A percentile compares a stretch with the other conserved stretches of the same genome.
phyloP scores from a whole-genome alignment of 2,888 invertebrate species.

The Dichetophora obliterata region DNA sequence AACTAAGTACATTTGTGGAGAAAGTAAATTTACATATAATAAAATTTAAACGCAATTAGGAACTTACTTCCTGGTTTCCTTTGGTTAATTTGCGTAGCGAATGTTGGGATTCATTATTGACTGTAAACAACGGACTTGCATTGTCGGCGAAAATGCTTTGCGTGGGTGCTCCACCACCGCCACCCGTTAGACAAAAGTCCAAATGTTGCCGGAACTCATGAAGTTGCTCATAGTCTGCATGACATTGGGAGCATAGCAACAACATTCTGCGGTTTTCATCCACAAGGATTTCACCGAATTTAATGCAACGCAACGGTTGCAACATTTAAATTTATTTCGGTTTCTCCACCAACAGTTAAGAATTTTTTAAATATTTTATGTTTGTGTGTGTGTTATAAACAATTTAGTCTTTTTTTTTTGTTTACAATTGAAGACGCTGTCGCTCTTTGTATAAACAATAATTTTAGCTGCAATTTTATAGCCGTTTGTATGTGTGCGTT shows the following conservation, averaged over 20 bases:
- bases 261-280: constrained; percentile 57
- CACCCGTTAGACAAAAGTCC: constrained; percentile 46
- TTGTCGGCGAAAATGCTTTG: constrained; percentile 18
- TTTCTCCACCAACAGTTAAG: background rate
- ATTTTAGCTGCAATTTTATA: background rate
- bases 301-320: constrained; percentile 51
- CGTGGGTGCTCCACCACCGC: background rate
- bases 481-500: background rate
- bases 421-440: background rate
- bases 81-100: constrained; percentile 35
- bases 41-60: background rate
- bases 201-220: constrained; percentile 56
- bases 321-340: constrained; percentile 41
- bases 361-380: background rate
- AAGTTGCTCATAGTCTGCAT: constrained; percentile 52
- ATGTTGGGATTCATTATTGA: constrained; percentile 33
- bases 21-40: background rate
- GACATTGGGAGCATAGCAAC: constrained; percentile 57
- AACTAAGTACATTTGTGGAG: constrained; percentile 47
- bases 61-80: constrained; percentile 21
- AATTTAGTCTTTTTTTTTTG: background rate
- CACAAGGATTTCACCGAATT: constrained; percentile 57
- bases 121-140: constrained; percentile 9
- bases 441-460: background rate
- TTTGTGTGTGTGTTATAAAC: constrained; percentile 19